Conservation (phyloP, 1,140 invertebrate genomes). For the Musca vetustissima region DNA sequence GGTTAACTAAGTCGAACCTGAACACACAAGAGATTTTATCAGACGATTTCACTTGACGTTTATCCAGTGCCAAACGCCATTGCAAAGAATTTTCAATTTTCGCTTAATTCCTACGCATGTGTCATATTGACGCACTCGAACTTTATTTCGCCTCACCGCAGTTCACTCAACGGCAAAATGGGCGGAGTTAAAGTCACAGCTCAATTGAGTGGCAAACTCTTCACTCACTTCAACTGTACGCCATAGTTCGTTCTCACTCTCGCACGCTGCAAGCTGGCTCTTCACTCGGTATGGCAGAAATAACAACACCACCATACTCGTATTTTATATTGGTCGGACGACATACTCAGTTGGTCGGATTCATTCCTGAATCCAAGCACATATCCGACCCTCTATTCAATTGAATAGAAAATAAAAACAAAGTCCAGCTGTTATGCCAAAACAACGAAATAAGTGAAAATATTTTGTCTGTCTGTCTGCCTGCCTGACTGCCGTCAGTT, state of each 20-base stretch:
- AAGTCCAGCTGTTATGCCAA: slow-evolving; percentile 16
- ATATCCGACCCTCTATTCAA: background rate
- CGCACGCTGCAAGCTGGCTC: too few species aligned
- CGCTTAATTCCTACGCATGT: background rate
- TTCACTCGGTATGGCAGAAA: too few species aligned
- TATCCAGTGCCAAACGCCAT: background rate
- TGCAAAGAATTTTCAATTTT: background rate
- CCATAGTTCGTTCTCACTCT: too few species aligned
- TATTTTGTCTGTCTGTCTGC: too few species aligned
- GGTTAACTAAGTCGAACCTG: too few species aligned
- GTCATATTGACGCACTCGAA: background rate
- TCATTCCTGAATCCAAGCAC: background rate
- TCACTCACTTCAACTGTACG: too few species aligned
- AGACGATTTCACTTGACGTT: too few species aligned
- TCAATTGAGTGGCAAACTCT: background rate
- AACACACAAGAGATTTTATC: too few species aligned
- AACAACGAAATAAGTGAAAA: background rate
- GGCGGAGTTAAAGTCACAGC: background rate
- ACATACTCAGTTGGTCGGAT: background rate
- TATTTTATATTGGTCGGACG: background rate
- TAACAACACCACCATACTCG: background rate
- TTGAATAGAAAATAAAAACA: slow-evolving; percentile 9
- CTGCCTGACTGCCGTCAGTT: too few species aligned
- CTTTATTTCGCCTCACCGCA: too few species aligned
- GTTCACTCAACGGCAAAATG: background rate